Evolutionary conservation across 2,797 vertebrate species (phyloP).

Genomic region (Acridotheres tristis): DNA sequence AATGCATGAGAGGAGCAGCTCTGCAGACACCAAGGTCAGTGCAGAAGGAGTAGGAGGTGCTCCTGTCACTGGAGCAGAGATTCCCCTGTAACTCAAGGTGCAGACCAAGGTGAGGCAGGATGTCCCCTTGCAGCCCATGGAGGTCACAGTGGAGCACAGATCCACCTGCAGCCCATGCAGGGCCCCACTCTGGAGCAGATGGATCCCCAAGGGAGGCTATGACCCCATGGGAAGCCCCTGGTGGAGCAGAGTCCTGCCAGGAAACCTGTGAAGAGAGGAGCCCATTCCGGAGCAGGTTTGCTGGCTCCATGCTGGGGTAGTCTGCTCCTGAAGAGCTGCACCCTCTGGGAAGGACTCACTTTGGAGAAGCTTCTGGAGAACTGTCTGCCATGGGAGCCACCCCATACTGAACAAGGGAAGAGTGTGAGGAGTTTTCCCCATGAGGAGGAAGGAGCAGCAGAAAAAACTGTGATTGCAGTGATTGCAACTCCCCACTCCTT

Average conservation of each 20-base stretch:
- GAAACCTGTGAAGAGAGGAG: background rate
- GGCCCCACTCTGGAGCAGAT: background rate
- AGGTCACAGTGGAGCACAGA: background rate
- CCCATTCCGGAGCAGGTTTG: background rate
- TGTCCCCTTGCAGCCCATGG: background rate
- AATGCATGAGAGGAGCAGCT: background rate
- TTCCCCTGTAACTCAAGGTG: background rate
- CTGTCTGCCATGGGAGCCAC: fast-evolving
- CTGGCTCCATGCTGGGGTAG: background rate
- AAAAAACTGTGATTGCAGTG: background rate
- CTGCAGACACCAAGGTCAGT: background rate
- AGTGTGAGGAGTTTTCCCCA: background rate
- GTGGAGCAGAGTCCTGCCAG: background rate
- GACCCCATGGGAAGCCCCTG: background rate
- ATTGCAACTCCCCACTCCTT: too few species aligned
- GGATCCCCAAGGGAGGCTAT: background rate
- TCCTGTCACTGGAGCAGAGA: background rate
- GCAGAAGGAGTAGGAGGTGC: background rate
- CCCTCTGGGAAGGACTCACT: background rate
- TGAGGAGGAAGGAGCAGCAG: background rate
- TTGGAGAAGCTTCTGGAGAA: background rate
- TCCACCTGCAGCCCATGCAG: background rate
- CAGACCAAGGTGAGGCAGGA: background rate
- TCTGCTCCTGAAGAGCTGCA: background rate
- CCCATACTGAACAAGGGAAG: background rate